These are phyloP conservation scores for Aphidius colemani DNA, from an alignment of 2,888 invertebrate species.

Conservation along the genomic window DNA sequence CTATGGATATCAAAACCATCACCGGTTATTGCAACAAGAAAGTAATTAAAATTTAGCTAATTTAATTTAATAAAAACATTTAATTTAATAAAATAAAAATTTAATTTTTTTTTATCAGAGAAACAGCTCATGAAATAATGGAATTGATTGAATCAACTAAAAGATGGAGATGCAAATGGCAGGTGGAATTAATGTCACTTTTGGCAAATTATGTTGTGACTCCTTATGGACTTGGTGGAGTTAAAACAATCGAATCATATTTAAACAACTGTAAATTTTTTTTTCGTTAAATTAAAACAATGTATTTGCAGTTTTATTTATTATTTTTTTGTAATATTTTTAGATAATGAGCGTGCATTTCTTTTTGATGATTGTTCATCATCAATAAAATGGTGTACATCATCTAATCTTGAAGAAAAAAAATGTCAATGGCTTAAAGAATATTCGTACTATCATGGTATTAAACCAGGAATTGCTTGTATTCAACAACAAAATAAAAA, in stretches of 20 bases:
- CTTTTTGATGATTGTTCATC: slow-evolving; percentile 56
- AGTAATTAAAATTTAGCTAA: slow-evolving; percentile 57
- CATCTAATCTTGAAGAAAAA: slow-evolving; percentile 70
- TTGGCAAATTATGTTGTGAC: slow-evolving; percentile 66
- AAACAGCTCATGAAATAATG: too few species aligned
- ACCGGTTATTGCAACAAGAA: slow-evolving; percentile 73
- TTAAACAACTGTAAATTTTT: not conserved
- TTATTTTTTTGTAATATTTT: slow-evolving; percentile 19
- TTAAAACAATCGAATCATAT: slow-evolving; percentile 64
- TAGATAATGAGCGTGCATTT: slow-evolving; percentile 1
- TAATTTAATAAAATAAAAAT: too few species aligned
- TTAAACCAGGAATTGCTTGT: slow-evolving; percentile 82
- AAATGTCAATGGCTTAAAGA: slow-evolving; percentile 83
- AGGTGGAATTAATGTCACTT: slow-evolving; percentile 66
- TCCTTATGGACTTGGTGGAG: slow-evolving; percentile 55
- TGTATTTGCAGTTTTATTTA: not conserved
- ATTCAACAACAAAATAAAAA: slow-evolving; percentile 65
- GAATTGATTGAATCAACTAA: slow-evolving; percentile 58
- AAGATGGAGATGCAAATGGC: slow-evolving; percentile 62
- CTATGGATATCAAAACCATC: slow-evolving; percentile 81
- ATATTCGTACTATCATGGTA: slow-evolving; percentile 74
- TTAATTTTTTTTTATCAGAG: too few species aligned
- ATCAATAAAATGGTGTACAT: slow-evolving; percentile 65
- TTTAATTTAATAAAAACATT: too few species aligned
- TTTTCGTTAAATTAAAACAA: not conserved